Percentiles rank a stretch among this genome's conserved stretches.
phyloP scores from a whole-genome alignment of 2,888 invertebrate genomes.

The Dynastes maya region DNA sequence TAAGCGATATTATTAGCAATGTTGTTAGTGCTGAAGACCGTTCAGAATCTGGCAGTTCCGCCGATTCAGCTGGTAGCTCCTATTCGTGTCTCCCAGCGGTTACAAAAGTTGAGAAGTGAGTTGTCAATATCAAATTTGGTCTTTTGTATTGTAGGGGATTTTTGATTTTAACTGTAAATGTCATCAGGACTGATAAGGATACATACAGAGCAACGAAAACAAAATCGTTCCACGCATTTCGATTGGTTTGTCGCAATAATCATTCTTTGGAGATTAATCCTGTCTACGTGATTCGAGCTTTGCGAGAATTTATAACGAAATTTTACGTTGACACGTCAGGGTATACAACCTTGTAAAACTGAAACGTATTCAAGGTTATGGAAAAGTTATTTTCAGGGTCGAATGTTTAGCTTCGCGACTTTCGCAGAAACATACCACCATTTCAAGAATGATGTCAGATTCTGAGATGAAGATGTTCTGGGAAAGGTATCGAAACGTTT shows the following conservation, averaged over 20 bases:
- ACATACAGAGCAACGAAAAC: slow-evolving; percentile 4
- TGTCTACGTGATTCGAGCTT: slow-evolving; percentile 77
- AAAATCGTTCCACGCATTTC: slow-evolving; percentile 28
- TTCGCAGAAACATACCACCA: slow-evolving; percentile 67
- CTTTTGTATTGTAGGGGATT: not conserved
- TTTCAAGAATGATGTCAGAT: slow-evolving; percentile 72
- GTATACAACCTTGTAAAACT: slow-evolving; percentile 54
- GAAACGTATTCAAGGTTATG: slow-evolving; percentile 5
- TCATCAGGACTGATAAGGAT: slow-evolving; percentile 29
- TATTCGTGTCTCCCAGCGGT: slow-evolving; percentile 45
- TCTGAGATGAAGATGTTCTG: slow-evolving; percentile 79
- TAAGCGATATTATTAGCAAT: slow-evolving; percentile 49
- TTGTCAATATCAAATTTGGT: not conserved
- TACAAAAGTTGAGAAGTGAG: slow-evolving; percentile 22
- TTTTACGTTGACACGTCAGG: slow-evolving; percentile 64
- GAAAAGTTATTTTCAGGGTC: slow-evolving; percentile 10
- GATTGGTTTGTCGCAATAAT: slow-evolving; percentile 65
- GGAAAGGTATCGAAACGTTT: slow-evolving; percentile 76
- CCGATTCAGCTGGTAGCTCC: not conserved
- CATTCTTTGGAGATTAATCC: slow-evolving; percentile 80
- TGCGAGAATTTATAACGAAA: slow-evolving; percentile 76
- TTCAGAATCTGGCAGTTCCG: slow-evolving; percentile 31
- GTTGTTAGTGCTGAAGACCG: slow-evolving; percentile 38
- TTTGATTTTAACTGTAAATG: not conserved
- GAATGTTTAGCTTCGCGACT: slow-evolving; percentile 58